Conservation (phyloP, 1,140 invertebrate species). For the Pararge aegeria region DNA sequence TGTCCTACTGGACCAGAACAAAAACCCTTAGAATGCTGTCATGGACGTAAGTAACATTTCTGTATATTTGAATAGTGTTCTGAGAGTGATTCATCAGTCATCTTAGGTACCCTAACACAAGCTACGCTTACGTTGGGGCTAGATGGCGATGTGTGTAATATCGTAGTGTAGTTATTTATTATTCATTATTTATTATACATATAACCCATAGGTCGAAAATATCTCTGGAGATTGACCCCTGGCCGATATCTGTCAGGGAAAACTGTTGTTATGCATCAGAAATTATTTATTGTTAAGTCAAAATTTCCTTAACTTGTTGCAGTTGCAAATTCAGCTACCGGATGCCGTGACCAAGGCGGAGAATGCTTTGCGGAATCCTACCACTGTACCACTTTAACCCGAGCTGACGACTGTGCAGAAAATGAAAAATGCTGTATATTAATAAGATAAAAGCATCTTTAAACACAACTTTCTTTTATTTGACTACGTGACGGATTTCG, state of each 20-base stretch:
- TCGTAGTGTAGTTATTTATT: too few species aligned
- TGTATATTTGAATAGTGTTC: not conserved
- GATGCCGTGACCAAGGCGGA: conserved; percentile 33
- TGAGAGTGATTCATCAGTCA: too few species aligned
- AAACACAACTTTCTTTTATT: not conserved
- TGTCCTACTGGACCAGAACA: conserved; percentile 4
- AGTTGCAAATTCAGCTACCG: conserved; percentile 23
- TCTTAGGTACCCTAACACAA: too few species aligned
- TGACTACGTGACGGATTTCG: not conserved
- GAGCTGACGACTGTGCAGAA: conserved; percentile 28
- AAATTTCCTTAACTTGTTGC: conserved; percentile 26
- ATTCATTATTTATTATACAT: too few species aligned
- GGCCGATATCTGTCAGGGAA: too few species aligned
- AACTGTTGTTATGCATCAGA: too few species aligned
- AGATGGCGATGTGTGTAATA: too few species aligned
- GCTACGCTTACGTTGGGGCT: too few species aligned
- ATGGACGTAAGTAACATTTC: conserved; percentile 11
- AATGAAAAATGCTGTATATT: conserved; percentile 41
- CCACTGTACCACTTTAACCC: conserved; percentile 15
- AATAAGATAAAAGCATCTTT: conserved; percentile 21
- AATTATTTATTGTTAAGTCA: too few species aligned
- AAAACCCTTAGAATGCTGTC: conserved; percentile 11
- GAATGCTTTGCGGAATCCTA: conserved; percentile 27
- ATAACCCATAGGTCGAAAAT: too few species aligned
- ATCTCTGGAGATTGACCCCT: too few species aligned